These are phyloP conservation scores for Drosophila atroscutellata DNA, from an alignment of 2,888 invertebrate species.

Conservation along the genomic window DNA sequence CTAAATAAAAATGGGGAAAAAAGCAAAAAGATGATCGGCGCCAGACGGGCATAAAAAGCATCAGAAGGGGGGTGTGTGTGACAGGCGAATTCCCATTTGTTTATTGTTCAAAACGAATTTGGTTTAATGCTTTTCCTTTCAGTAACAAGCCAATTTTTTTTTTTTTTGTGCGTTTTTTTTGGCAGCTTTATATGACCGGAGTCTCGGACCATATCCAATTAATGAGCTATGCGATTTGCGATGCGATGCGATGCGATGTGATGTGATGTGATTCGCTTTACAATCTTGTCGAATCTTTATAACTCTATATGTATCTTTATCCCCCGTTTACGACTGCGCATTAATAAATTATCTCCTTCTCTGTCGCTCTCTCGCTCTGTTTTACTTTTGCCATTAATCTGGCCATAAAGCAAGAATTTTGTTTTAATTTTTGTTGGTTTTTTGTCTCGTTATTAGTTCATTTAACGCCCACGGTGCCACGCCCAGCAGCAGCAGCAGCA, in stretches of 20 bases:
- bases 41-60: constrained; percentile 71
- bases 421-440: constrained; percentile 29
- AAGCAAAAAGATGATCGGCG: constrained; percentile 51
- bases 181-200: constrained; percentile 44
- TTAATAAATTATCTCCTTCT: constrained; percentile 53
- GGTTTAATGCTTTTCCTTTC: constrained; percentile 57
- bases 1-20: constrained; percentile 6
- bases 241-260: not conserved
- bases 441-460: constrained; percentile 40
- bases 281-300: constrained; percentile 40
- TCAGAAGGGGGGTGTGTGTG: constrained; percentile 13
- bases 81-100: constrained; percentile 61
- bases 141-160: constrained; percentile 30
- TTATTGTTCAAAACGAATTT: constrained; percentile 57
- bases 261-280: constrained; percentile 38
- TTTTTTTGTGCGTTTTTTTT: constrained; percentile 19
- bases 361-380: not conserved
- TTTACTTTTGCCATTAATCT: constrained; percentile 56
- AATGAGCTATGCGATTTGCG: constrained; percentile 52
- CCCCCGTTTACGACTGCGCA: constrained; percentile 63
- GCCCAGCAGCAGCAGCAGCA: constrained; percentile 14
- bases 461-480: constrained; percentile 53
- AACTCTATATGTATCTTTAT: constrained; percentile 39
- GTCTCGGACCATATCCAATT: constrained; percentile 46
- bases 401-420: constrained; percentile 63